Evolutionary conservation across 2,888 invertebrate species (phyloP).

Genomic region (Polydrusus tereticollis): DNA sequence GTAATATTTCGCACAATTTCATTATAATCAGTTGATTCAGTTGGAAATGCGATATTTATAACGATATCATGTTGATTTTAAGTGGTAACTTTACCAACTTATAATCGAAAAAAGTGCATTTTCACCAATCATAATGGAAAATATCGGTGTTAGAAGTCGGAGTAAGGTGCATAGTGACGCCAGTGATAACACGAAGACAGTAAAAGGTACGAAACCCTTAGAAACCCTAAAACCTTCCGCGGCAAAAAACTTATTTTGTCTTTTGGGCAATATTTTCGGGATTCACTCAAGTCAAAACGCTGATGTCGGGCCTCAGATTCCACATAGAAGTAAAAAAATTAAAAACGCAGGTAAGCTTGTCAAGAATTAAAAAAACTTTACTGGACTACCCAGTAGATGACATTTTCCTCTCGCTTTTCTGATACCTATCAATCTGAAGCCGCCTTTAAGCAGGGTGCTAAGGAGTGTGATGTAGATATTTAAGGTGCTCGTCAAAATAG

Average conservation of each 20-base stretch:
- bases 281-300: conserved; percentile 37
- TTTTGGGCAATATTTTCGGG: conserved; percentile 40
- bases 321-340: conserved; percentile 12
- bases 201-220: conserved; percentile 38
- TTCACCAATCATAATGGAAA: conserved; percentile 18
- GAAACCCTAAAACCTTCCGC: conserved; percentile 28
- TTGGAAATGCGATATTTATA: conserved; percentile 3
- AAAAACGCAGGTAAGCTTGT: conserved; percentile 25
- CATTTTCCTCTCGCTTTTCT: too few relatives aligned
- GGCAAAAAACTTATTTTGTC: conserved; percentile 39
- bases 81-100: neutral
- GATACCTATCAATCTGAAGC: too few relatives aligned
- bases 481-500: too few relatives aligned
- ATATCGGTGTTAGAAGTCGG: conserved; percentile 23
- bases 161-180: neutral
- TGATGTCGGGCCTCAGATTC: conserved; percentile 29
- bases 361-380: neutral
- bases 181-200: conserved; percentile 14
- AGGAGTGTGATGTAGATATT: too few relatives aligned
- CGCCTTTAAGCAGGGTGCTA: too few relatives aligned
- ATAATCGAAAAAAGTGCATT: conserved; percentile 7
- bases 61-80: neutral
- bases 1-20: neutral
- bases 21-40: neutral
- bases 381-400: too few relatives aligned